These are phyloP conservation scores for Drosophila mayaguana DNA, from an alignment of 2,888 invertebrate genomes.

Conservation along the genomic window DNA sequence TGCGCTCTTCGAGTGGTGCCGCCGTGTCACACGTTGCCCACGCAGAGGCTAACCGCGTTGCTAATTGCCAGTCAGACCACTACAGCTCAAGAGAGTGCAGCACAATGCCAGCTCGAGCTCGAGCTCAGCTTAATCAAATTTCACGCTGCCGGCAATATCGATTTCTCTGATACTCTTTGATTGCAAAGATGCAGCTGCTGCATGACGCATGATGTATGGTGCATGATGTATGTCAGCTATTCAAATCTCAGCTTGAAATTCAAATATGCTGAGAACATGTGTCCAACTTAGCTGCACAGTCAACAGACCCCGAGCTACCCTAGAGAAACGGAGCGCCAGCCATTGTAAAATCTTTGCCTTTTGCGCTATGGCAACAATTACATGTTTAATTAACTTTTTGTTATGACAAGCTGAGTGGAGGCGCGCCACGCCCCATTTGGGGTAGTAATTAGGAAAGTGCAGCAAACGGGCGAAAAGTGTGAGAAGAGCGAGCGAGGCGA, in stretches of 20 bases:
- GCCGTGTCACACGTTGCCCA: slow-evolving; percentile 38
- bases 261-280: background rate
- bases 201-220: no score
- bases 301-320: slow-evolving; percentile 20
- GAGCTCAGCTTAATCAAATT: slow-evolving; percentile 36
- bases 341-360: slow-evolving; percentile 50
- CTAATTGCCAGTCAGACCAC: slow-evolving; percentile 58
- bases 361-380: slow-evolving; percentile 65
- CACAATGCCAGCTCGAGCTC: slow-evolving; percentile 29
- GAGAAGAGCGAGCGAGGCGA: slow-evolving; percentile 19
- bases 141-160: slow-evolving; percentile 1
- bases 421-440: slow-evolving; percentile 7
- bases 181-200: background rate
- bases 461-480: slow-evolving; percentile 1
- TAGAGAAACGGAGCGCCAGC: slow-evolving; percentile 17
- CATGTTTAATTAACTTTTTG: slow-evolving; percentile 79
- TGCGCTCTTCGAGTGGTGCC: slow-evolving; percentile 38
- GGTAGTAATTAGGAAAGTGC: slow-evolving; percentile 37
- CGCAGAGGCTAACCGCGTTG: slow-evolving; percentile 38
- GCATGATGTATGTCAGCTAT: background rate
- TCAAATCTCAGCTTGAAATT: background rate
- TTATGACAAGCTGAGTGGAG: slow-evolving; percentile 57
- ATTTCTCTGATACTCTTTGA: background rate
- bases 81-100: background rate
- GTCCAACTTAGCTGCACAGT: background rate